A percentile compares a stretch with the other conserved stretches of the same genome.
These are phyloP conservation scores for Pica pica DNA, from an alignment of 2,113 vertebrate species.

Conservation along the genomic window DNA sequence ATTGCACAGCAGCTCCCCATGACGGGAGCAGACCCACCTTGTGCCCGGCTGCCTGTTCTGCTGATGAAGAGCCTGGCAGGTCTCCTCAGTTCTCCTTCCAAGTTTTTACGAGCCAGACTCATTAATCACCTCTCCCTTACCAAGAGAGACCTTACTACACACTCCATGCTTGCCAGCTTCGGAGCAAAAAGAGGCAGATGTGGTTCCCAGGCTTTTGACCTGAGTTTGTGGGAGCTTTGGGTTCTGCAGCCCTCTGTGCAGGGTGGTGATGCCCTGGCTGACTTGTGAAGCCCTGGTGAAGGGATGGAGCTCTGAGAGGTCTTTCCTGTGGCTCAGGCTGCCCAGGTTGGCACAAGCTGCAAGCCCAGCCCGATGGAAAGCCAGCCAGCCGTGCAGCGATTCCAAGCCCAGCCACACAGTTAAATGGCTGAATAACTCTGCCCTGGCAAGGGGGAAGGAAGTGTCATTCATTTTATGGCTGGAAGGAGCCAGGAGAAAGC, in stretches of 20 bases:
- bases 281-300: neutral
- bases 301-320: neutral
- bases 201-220: neutral
- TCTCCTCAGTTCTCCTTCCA: conserved; percentile 29
- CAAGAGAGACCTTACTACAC: neutral
- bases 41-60: neutral
- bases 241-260: neutral
- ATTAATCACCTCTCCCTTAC: conserved; percentile 17
- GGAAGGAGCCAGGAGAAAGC: neutral
- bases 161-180: neutral
- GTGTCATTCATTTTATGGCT: neutral
- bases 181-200: neutral
- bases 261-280: neutral
- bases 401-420: neutral
- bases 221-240: neutral
- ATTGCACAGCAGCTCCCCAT: neutral
- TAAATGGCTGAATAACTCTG: neutral
- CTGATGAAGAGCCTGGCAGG: neutral
- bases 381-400: accelerated
- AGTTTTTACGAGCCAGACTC: conserved; percentile 23
- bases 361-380: neutral
- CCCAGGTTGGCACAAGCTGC: neutral
- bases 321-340: neutral
- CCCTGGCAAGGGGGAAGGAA: neutral
- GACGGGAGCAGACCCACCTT: neutral